phyloP scores from a whole-genome alignment of 2,888 invertebrate species.

The Amaurobius ferox region DNA sequence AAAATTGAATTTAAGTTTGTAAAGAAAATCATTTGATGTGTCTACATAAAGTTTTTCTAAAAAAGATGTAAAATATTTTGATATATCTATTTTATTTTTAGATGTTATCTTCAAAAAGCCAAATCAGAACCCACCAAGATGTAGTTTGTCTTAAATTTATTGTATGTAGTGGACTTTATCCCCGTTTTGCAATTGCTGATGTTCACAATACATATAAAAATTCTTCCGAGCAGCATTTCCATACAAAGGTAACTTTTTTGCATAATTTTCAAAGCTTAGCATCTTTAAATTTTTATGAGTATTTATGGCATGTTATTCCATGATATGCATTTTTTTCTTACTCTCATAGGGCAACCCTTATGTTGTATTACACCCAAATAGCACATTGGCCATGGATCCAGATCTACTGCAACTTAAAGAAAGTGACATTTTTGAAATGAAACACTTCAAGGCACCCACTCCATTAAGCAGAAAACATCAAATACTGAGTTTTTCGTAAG shows the following conservation, averaged over 20 bases:
- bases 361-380: conserved; percentile 92
- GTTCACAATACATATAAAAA: conserved; percentile 94
- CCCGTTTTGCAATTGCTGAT: conserved; percentile 95
- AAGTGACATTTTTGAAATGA: conserved; percentile 84
- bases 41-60: background rate
- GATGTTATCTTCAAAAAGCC: conserved; percentile 82
- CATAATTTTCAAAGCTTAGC: too few species aligned
- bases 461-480: conserved; percentile 90
- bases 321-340: background rate
- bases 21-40: background rate
- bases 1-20: too few species aligned
- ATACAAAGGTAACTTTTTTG: conserved; percentile 77
- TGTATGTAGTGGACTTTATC: conserved; percentile 94
- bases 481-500: conserved; percentile 90
- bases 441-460: conserved; percentile 81
- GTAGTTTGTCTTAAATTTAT: conserved; percentile 86
- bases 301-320: too few species aligned
- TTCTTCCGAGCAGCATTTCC: conserved; percentile 79
- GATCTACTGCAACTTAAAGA: conserved; percentile 87
- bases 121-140: conserved; percentile 83
- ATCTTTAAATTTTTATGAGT: too few species aligned
- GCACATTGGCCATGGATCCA: conserved; percentile 89
- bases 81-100: conserved; percentile 48
- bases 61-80: background rate
- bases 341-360: conserved; percentile 87